Evolutionary conservation across 2,113 vertebrate genomes (phyloP).

Genomic region (Melanerpes formicivorus): DNA sequence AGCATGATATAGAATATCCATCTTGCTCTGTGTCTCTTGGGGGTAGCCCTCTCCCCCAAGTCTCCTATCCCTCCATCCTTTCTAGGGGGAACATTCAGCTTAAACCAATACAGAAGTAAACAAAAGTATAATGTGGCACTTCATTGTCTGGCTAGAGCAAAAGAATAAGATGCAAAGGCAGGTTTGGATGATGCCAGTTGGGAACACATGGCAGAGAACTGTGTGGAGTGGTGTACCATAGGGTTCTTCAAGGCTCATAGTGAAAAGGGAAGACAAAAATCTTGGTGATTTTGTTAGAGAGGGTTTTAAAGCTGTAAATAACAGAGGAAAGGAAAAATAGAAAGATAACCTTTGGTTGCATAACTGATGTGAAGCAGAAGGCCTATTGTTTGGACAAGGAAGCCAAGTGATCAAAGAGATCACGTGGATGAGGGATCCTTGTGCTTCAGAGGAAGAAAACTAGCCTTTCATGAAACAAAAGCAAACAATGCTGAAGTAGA

Average conservation of each 20-base stretch:
- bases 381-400: neutral
- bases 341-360: neutral
- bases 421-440: neutral
- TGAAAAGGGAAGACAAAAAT: neutral
- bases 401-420: neutral
- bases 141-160: neutral
- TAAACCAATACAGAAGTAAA: neutral
- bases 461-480: neutral
- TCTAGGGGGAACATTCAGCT: too few species aligned
- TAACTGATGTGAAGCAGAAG: neutral
- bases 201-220: neutral
- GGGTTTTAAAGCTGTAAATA: neutral
- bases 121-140: neutral
- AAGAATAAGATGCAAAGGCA: neutral
- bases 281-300: neutral
- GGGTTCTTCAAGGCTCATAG: neutral
- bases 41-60: too few species aligned
- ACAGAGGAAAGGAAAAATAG: neutral
- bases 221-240: accelerated
- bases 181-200: neutral
- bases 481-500: neutral
- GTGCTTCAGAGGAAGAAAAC: neutral
- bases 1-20: too few species aligned
- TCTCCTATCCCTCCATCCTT: too few species aligned
- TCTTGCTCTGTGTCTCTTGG: too few species aligned